A percentile compares a stretch with the other conserved stretches of the same genome.
phyloP scores from a whole-genome alignment of 2,113 vertebrate species.

The Urocynchramus pylzowi region DNA sequence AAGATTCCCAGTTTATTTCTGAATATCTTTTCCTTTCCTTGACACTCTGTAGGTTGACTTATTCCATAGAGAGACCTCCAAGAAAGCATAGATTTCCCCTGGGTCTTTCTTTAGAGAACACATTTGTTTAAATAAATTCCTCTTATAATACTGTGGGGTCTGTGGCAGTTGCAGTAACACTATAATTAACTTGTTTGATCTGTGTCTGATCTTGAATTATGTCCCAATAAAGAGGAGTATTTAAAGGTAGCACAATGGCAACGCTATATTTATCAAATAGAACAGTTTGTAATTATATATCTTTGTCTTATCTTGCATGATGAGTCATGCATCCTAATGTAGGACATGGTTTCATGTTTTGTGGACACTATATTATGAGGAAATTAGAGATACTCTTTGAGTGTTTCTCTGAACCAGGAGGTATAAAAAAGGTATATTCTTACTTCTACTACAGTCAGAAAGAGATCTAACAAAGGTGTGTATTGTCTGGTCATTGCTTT shows the following conservation, averaged over 20 bases:
- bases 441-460: neutral
- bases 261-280: neutral
- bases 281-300: neutral
- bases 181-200: neutral
- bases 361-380: neutral
- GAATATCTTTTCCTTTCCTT: neutral
- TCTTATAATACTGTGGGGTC: neutral
- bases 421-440: neutral
- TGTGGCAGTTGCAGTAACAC: neutral
- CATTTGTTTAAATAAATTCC: neutral
- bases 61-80: neutral
- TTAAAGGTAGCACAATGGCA: neutral
- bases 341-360: neutral
- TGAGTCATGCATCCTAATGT: neutral
- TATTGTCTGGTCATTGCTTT: neutral
- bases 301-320: neutral
- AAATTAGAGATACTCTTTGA: neutral
- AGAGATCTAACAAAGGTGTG: neutral
- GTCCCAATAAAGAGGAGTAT: neutral
- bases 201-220: neutral
- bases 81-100: neutral
- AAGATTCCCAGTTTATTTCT: neutral
- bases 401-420: neutral
- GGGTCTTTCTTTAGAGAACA: neutral
- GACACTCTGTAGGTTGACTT: neutral